These are phyloP conservation scores for Manis javanica DNA, from an alignment of 2,797 vertebrate genomes.

Conservation along the genomic window DNA sequence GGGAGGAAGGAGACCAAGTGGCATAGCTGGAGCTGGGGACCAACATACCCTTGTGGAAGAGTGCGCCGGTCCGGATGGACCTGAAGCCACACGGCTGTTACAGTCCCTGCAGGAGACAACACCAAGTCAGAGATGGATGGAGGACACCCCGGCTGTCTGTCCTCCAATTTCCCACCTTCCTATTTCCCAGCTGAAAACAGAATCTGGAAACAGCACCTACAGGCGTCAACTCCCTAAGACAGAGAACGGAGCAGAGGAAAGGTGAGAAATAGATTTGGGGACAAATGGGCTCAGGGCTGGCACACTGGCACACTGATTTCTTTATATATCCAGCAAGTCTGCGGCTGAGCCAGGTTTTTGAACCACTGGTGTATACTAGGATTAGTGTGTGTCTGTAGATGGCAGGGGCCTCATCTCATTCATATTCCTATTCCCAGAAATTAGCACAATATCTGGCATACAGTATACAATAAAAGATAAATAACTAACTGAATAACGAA, in stretches of 20 bases:
- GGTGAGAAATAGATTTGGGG: too few species aligned
- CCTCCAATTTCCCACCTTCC: neutral
- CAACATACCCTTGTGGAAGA: neutral
- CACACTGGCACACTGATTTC: neutral
- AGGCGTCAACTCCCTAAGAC: neutral
- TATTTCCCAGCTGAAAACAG: neutral
- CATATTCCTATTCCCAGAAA: neutral
- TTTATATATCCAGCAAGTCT: neutral
- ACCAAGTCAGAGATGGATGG: neutral
- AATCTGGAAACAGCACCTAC: neutral
- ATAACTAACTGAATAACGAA: neutral
- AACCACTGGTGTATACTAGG: neutral
- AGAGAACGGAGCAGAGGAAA: neutral
- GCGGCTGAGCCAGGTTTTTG: neutral
- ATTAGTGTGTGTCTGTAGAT: neutral
- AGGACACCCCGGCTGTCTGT: neutral
- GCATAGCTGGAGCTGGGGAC: neutral
- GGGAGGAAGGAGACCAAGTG: too few species aligned
- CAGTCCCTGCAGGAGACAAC: neutral
- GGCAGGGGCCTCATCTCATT: neutral
- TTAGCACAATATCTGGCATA: neutral
- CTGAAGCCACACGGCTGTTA: neutral
- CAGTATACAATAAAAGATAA: neutral
- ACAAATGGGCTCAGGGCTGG: neutral
- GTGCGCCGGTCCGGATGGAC: neutral